A percentile compares a stretch with the other conserved stretches of the same genome.
Evolutionary conservation across 2,888 invertebrate species (phyloP).

Genomic region (Rhabditophanes sp.): DNA sequence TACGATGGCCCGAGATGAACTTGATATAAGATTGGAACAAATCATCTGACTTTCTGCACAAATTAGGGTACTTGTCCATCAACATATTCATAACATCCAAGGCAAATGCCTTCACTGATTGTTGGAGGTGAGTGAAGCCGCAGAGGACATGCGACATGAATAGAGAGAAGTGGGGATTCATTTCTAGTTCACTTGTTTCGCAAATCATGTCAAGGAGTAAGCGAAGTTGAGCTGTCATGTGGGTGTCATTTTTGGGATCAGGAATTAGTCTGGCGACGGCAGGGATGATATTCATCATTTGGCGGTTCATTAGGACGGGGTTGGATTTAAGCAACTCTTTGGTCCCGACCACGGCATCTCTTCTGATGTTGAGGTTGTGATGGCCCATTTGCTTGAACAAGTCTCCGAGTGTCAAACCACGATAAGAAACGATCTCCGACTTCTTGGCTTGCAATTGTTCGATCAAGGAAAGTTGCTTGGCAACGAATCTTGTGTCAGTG

Average conservation of each 20-base stretch:
- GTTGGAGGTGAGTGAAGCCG: conserved; percentile 9
- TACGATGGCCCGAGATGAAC: no score
- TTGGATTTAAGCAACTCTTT: conserved; percentile 5
- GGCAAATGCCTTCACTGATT: conserved; percentile 6
- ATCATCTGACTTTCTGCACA: background rate
- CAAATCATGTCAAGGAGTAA: conserved; percentile 1
- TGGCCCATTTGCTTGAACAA: conserved; percentile 6
- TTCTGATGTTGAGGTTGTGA: conserved; percentile 1
- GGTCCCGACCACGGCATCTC: conserved; percentile 9
- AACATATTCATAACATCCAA: conserved; percentile 3
- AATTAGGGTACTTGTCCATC: conserved; percentile 5
- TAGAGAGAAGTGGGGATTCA: conserved; percentile 1
- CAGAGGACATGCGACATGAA: conserved; percentile 3
- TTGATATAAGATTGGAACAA: no score
- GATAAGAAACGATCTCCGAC: conserved; percentile 8
- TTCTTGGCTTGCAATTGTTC: conserved; percentile 7
- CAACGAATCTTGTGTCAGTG: conserved; percentile 8
- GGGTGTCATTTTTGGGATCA: conserved; percentile 7
- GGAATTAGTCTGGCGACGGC: conserved; percentile 6
- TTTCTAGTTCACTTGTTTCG: conserved; percentile 1
- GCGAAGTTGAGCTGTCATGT: conserved; percentile 1
- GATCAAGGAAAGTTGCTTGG: conserved; percentile 5
- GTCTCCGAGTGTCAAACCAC: conserved; percentile 6
- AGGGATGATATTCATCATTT: conserved; percentile 5
- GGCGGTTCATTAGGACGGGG: conserved; percentile 5